Base-by-base conservation (phyloP, 2,888 invertebrate genomes). In the Dryomyza anilis region DNA sequence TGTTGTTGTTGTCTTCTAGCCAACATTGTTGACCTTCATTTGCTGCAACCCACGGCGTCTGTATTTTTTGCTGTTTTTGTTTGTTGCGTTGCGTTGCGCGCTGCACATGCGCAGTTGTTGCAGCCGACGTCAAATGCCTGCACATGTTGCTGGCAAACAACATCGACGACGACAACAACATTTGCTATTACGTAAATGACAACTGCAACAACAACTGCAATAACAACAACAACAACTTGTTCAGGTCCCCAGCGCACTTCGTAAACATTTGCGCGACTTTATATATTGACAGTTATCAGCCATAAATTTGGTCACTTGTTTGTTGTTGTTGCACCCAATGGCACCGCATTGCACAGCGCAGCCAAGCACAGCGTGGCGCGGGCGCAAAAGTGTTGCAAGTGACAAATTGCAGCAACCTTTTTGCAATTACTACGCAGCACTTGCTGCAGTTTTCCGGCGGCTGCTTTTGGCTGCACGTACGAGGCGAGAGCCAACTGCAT, bases 91-190 rank as follows among this genome's bases (percentile, higher is more conserved):
- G 19, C 19, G 23, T 27, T 50, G 25, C 50, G 52, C 36, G 23
- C n/a, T 60, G 60, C 60, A 27, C 60, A 60, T 52, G 65, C 57
- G 43, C 46, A 53, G 36, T 50, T 64, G 43, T n/a, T n/a, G n/a
- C n/a, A n/a, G n/a, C n/a, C 27, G 36, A 30, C 50, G 52, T 57
- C 55, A 71, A 72, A 68, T 69, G 70, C 70, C 74, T 74, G 73
- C 68, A 70, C 65, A 64, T 70, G 64, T 58, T 64, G 59, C 10
- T 66, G 67, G 67, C 57, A 36, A 45, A 64, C 58, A 59, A 39
- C 23, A 64, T 27, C 39, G 43, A 59, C 52, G 53, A 6, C 56
- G 46, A 56, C 61, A 57, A 27, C 52, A 61, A 43, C 59, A 55
- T 45, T 14, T 14, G 19, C 61, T 50, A 29, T 72, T 71, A 72